Percentiles rank a stretch among this genome's conserved stretches.
phyloP scores from a whole-genome alignment of 1,140 invertebrate species.

The Nomia melanderi region DNA sequence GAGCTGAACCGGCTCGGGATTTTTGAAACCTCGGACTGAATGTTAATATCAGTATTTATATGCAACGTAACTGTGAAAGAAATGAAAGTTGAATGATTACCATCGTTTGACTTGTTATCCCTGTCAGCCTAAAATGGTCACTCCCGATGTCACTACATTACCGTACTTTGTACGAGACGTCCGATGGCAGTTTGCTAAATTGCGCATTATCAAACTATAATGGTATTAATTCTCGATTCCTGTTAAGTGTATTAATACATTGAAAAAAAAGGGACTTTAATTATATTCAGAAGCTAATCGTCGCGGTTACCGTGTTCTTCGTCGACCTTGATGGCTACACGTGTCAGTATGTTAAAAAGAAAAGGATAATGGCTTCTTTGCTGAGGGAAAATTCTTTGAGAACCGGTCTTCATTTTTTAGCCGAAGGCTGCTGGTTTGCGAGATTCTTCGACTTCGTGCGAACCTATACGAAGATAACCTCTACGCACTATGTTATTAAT shows the following conservation, averaged over 20 bases:
- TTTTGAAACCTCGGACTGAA: too few species aligned
- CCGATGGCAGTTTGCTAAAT: background rate
- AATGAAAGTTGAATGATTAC: too few species aligned
- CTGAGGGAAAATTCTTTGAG: conserved; percentile 3
- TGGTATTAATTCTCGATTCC: background rate
- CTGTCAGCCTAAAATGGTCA: too few species aligned
- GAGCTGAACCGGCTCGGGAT: too few species aligned
- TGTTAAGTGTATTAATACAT: background rate
- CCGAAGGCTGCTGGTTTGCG: background rate
- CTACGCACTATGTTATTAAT: too few species aligned
- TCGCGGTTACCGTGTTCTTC: background rate
- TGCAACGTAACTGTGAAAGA: too few species aligned
- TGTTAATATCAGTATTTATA: too few species aligned
- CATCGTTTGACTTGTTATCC: too few species aligned
- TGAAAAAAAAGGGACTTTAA: background rate
- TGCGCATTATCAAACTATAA: background rate
- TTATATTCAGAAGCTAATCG: background rate
- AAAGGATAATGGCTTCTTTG: background rate
- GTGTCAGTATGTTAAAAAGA: background rate
- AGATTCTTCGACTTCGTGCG: background rate
- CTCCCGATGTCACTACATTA: too few species aligned
- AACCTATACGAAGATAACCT: too few species aligned
- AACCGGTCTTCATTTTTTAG: conserved; percentile 12
- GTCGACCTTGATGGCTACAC: background rate
- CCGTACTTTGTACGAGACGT: too few species aligned